phyloP scores from a whole-genome alignment of 2,888 invertebrate species.

The Cosmopolites sordidus region DNA sequence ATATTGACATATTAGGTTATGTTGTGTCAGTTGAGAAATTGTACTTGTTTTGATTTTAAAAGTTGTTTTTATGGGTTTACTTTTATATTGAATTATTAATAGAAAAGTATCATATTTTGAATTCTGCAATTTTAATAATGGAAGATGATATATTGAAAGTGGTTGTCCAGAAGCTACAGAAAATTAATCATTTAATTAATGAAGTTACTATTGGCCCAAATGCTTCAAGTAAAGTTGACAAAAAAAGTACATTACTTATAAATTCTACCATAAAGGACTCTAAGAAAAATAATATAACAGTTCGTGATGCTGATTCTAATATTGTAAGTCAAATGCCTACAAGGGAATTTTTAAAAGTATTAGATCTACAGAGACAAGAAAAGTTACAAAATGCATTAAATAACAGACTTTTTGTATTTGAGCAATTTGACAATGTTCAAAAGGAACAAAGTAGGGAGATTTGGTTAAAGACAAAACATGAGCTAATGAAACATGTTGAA shows the following conservation, averaged over 20 bases:
- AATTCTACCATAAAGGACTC: neutral
- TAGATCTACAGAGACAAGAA: slow-evolving; percentile 36
- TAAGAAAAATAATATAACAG: neutral
- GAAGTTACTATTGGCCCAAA: slow-evolving; percentile 55
- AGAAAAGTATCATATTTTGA: no score
- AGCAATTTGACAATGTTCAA: slow-evolving; percentile 40
- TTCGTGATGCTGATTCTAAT: neutral
- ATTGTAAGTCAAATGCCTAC: slow-evolving; percentile 21
- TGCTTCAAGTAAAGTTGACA: slow-evolving; percentile 15
- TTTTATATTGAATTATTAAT: no score
- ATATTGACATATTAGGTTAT: no score
- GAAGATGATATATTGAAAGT: slow-evolving; percentile 51
- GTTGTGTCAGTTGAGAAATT: no score
- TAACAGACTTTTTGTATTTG: slow-evolving; percentile 42
- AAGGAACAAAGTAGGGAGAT: slow-evolving; percentile 33
- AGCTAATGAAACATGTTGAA: slow-evolving; percentile 46
- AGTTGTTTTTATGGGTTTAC: no score
- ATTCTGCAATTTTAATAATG: no score
- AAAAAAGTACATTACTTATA: no score
- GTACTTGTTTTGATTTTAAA: no score
- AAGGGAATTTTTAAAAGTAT: slow-evolving; percentile 32
- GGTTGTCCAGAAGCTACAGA: slow-evolving; percentile 55
- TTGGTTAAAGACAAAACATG: slow-evolving; percentile 42
- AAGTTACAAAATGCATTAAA: slow-evolving; percentile 43
- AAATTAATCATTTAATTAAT: slow-evolving; percentile 42